These are phyloP conservation scores for Sarcophilus harrisii DNA, from an alignment of 2,797 vertebrate species.

Conservation along the genomic window DNA sequence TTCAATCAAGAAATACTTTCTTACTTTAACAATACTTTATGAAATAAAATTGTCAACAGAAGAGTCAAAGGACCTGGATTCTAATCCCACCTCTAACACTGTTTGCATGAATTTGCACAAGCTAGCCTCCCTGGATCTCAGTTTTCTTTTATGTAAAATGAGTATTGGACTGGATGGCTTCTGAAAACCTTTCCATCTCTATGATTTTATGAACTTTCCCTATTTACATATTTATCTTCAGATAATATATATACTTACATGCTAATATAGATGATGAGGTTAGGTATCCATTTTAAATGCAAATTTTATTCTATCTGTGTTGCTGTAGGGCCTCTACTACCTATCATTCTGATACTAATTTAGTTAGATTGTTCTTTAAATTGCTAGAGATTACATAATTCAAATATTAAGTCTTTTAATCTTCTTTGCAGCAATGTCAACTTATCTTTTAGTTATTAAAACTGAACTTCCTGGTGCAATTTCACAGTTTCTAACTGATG, in stretches of 20 bases:
- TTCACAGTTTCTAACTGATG: constrained; percentile 86
- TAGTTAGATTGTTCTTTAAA: constrained; percentile 47
- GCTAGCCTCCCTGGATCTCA: background rate
- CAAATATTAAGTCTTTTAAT: constrained; percentile 67
- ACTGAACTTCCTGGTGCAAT: constrained; percentile 94
- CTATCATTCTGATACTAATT: background rate
- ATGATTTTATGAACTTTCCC: background rate
- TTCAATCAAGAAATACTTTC: constrained; percentile 31
- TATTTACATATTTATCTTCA: constrained; percentile 21
- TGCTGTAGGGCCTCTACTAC: background rate
- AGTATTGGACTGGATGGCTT: background rate
- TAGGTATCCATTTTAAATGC: background rate
- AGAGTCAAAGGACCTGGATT: background rate
- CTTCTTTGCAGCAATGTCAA: constrained; percentile 93
- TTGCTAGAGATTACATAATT: constrained; percentile 56
- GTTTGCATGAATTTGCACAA: background rate
- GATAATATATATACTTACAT: background rate
- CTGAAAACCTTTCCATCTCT: background rate
- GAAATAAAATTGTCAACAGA: constrained; percentile 52
- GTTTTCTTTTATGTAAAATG: background rate
- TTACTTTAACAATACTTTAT: constrained; percentile 41
- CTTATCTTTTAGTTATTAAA: constrained; percentile 97
- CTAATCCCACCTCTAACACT: background rate
- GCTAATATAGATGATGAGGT: background rate
- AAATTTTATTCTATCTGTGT: constrained; percentile 29